Evolutionary conservation across 2,113 vertebrate genomes (phyloP), one percentile per base, ranked within the genome.

Genomic region (Nothoprocta pentlandii): DNA sequence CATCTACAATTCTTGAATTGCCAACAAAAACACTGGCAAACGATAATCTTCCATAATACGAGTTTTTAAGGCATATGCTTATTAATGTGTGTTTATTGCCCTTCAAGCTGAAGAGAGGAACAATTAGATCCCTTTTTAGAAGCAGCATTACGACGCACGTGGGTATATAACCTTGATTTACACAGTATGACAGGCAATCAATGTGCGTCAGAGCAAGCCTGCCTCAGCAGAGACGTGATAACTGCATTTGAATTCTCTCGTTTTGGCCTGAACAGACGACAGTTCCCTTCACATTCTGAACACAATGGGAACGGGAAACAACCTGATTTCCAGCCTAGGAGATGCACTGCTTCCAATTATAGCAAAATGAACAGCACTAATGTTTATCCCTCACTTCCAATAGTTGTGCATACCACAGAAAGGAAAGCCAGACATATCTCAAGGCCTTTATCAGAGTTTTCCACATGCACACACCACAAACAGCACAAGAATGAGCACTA

Each of bases 121-220:
- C 68, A 93, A 93, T 94, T 88, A 93, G 63, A 81, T 80, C 53
- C 39, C 61, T 84, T 79, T 87, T 74, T 71, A 91, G 71, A 61
- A 89, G 39, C 12, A 62, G 51, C 26, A 64, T 69, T 76, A 49
- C 25, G 17, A 46, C 76, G 58, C 36, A 75, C 46, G 94, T 56
- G 94, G 61, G 78, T 69, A 76, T 34, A 36, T 34, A 75, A 63
- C 87, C 96, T 77, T 97, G 66, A 93, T 96, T 95, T 96, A 96
- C 91, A 54, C 61, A 69, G 10, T 82, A 30, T 88, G 85, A 94
- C 82, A 92, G 86, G 44, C 89, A 87, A 94, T 94, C 74, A 28
- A 16, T 69, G 73, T 21, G 28, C n/a, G n/a, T 92, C 82, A 92
- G 77, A 95, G 92, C 70, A 94, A 96, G 87, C 26, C 77, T 56